These are phyloP conservation scores for Campylorhamphus procurvoides DNA, from an alignment of 2,113 vertebrate species.

Conservation along the genomic window DNA sequence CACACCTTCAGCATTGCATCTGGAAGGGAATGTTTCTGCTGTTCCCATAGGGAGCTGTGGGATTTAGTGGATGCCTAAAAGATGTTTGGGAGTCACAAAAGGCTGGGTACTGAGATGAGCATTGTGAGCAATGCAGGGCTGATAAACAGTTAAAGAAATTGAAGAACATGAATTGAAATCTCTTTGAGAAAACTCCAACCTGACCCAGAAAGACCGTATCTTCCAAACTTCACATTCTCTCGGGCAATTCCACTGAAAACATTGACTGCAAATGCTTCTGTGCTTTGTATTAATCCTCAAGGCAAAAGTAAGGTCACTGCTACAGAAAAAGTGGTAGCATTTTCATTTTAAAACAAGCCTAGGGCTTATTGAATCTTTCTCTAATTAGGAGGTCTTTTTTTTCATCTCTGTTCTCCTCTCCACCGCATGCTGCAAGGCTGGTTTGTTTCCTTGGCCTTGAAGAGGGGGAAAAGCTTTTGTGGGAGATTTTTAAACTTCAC, in stretches of 20 bases:
- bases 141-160: background rate
- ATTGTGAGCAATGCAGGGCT: background rate
- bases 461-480: background rate
- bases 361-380: slow-evolving; percentile 19
- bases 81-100: background rate
- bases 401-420: background rate
- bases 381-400: background rate
- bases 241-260: background rate
- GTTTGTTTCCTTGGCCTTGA: slow-evolving; percentile 28
- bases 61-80: background rate
- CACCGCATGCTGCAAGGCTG: background rate
- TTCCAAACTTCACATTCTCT: background rate
- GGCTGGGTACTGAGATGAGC: background rate
- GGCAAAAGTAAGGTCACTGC: slow-evolving; percentile 37
- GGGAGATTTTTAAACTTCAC: background rate
- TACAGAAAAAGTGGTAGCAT: slow-evolving; percentile 17
- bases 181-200: background rate
- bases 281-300: slow-evolving; percentile 31
- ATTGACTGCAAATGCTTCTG: background rate
- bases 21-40: background rate
- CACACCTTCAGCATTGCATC: background rate
- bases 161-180: background rate
- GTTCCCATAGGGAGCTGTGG: background rate
- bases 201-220: background rate
- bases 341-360: slow-evolving; percentile 55